Base-by-base conservation (phyloP, 2,888 invertebrate genomes). In the Stictocephala bisonia region DNA sequence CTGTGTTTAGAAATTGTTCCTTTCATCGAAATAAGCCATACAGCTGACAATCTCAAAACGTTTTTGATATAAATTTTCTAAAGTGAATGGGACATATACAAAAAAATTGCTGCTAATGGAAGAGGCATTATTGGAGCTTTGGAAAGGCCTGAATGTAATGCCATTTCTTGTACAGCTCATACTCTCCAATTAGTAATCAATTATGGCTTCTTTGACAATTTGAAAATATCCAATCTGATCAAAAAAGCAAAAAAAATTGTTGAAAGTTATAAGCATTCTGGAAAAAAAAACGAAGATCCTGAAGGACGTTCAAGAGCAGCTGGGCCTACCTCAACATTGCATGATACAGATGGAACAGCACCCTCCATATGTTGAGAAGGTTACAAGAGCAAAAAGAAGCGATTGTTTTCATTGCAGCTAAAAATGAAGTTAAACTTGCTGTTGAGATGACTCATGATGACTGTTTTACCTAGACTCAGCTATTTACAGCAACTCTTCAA, bases 1-100 rank as follows among this genome's bases (percentile, higher is more conserved):
- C 11, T 44, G 66, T 66, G 66, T 40, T 41, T 66, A 24, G 66
- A 66, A 20, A 20, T 35, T 13, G 66, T 41, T 2, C 66, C 66
- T 22, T 66, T 66, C 26, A 27, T 22, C 3, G 29, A 66, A 41
- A 26, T 66, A 3, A 66, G 40, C 66, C 40, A 40, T 20, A 41
- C 35, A 15, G 66, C 66, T 1, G 13, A 20, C 3, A 66, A 66
- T 26, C 9, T 66, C 11, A 18, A 40, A 31, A 40, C 15, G 9
- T 64, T 60, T 48, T n/a, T n/a, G n/a, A n/a, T n/a, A n/a, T n/a
- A n/a, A n/a, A n/a, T n/a, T 15, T 44, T 44, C 15, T n/a, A 44
- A 3, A 11, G 18, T 18, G n/a, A 18, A 18, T 4, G 13, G 3
- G 18, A 15, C 4, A 11, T 3, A 11, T 3, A 44, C 4, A 44